Percentiles rank a stretch among this genome's conserved stretches.
phyloP scores from a whole-genome alignment of 2,797 vertebrate species.

The Buphagus erythrorhynchus region DNA sequence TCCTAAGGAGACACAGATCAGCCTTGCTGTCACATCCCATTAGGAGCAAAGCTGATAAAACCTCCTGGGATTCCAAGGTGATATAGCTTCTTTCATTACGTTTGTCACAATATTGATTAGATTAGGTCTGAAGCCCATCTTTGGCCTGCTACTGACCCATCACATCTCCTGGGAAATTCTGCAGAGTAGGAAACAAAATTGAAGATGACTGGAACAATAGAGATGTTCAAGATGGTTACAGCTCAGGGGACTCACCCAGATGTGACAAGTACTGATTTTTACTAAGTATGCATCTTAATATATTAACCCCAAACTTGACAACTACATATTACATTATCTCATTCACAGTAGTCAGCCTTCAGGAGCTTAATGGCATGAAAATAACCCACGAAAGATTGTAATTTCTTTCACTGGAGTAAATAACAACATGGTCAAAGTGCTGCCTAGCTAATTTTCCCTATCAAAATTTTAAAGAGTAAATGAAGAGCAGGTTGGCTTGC shows the following conservation, averaged over 20 bases:
- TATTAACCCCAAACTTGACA: background rate
- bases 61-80: constrained; percentile 29
- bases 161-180: constrained; percentile 51
- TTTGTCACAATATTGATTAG: constrained; percentile 64
- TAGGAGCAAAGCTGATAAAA: constrained; percentile 31
- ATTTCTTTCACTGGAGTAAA: background rate
- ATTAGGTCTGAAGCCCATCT: constrained; percentile 24
- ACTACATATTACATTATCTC: background rate
- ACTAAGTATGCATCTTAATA: background rate
- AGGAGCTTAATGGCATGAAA: background rate
- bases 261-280: background rate
- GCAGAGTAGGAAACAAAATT: constrained; percentile 13
- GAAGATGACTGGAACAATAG: background rate
- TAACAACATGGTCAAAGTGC: background rate
- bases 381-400: background rate
- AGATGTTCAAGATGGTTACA: background rate
- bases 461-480: background rate
- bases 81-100: background rate
- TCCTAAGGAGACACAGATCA: background rate
- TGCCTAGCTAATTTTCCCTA: background rate
- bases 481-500: background rate
- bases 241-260: background rate
- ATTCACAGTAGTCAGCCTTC: background rate
- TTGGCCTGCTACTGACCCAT: constrained; percentile 17
- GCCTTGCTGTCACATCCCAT: constrained; percentile 34